A percentile compares a stretch with the other conserved stretches of the same genome.
These are phyloP conservation scores for Panzeria rudis DNA, from an alignment of 2,888 invertebrate species.

Conservation along the genomic window DNA sequence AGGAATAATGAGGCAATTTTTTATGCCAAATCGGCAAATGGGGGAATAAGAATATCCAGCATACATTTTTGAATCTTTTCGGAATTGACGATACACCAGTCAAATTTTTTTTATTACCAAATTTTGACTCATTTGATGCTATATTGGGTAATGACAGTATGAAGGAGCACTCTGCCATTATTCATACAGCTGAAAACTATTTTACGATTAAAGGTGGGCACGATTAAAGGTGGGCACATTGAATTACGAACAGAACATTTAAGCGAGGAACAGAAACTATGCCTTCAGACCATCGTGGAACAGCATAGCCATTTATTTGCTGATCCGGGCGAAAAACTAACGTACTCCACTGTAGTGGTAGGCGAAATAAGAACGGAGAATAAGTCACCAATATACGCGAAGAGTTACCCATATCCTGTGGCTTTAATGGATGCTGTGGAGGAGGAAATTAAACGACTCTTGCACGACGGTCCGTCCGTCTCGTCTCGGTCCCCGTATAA, in stretches of 20 bases:
- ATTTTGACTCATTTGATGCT: too few relatives aligned
- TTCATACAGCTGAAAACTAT: slow-evolving; percentile 15
- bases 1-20: not conserved
- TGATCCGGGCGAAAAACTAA: too few relatives aligned
- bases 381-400: slow-evolving; percentile 44
- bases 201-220: not conserved
- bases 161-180: slow-evolving; percentile 25
- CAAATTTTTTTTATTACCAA: too few relatives aligned
- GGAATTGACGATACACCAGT: too few relatives aligned
- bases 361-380: slow-evolving; percentile 54
- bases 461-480: slow-evolving; percentile 7
- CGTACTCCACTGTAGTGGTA: too few relatives aligned
- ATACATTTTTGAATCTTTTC: too few relatives aligned
- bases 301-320: too few relatives aligned
- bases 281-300: too few relatives aligned
- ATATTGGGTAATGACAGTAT: slow-evolving; percentile 62
- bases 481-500: too few relatives aligned
- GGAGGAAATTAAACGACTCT: slow-evolving; percentile 31
- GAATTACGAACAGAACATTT: too few relatives aligned
- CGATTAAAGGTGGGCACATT: too few relatives aligned
- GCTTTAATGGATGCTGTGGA: slow-evolving; percentile 38
- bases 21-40: not conserved
- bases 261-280: too few relatives aligned
- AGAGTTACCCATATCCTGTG: slow-evolving; percentile 51
- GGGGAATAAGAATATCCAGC: not conserved